phyloP scores from a whole-genome alignment of 2,888 invertebrate species.

The Carcina quercana region DNA sequence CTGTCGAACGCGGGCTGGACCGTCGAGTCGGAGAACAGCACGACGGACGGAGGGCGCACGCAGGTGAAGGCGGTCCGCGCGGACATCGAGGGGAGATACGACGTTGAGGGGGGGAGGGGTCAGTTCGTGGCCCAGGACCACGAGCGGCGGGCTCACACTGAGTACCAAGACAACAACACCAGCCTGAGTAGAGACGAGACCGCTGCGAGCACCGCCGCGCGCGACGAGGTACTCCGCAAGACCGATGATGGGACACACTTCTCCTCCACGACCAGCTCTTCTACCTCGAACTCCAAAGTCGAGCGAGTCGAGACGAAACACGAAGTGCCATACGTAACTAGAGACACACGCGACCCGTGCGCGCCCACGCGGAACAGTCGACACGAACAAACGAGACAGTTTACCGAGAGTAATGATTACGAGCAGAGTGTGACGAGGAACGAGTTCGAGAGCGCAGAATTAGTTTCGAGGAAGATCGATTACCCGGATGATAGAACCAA shows the following conservation, averaged over 20 bases:
- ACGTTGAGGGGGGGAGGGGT: conserved; percentile 77
- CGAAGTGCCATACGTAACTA: conserved; percentile 45
- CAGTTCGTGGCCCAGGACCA: conserved; percentile 78
- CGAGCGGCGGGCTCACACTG: conserved; percentile 69
- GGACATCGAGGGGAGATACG: conserved; percentile 77
- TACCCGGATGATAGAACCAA: conserved; percentile 79
- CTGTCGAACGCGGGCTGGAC: conserved; percentile 78
- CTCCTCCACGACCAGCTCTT: conserved; percentile 51
- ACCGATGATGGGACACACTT: conserved; percentile 54
- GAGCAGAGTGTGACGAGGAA: conserved; percentile 31
- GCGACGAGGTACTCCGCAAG: conserved; percentile 50
- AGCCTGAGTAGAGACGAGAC: conserved; percentile 55
- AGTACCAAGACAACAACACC: conserved; percentile 56
- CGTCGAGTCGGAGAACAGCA: conserved; percentile 76
- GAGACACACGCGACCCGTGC: conserved; percentile 38
- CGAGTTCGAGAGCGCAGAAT: conserved; percentile 51
- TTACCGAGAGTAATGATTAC: conserved; percentile 31
- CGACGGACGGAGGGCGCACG: conserved; percentile 78
- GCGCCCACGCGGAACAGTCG: conserved; percentile 31
- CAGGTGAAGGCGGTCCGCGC: conserved; percentile 75
- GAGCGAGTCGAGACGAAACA: conserved; percentile 48
- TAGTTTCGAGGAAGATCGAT: conserved; percentile 73
- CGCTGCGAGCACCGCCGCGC: conserved; percentile 46
- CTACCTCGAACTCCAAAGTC: conserved; percentile 47
- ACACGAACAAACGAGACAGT: conserved; percentile 31